Conservation (phyloP, 1,140 invertebrate species). For the Ceratina japonica region DNA sequence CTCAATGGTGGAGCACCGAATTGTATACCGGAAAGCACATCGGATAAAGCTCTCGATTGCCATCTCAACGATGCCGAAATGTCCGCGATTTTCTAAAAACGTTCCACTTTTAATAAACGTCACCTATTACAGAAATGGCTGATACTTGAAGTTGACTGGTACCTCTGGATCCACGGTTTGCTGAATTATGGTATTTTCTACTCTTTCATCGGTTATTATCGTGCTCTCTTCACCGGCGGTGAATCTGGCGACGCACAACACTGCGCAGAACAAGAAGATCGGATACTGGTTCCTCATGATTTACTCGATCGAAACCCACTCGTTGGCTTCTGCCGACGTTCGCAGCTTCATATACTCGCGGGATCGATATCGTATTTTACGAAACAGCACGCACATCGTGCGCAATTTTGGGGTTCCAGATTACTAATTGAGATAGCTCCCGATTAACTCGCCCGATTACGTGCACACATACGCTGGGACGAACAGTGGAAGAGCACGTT, state of each 20-base stretch:
- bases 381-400: constrained; percentile 56
- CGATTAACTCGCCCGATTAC: not conserved
- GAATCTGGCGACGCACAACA: not conserved
- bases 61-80: constrained; percentile 10
- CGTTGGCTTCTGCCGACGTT: not conserved
- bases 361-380: constrained; percentile 16
- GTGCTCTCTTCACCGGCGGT: not conserved
- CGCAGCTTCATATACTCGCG: constrained; percentile 48
- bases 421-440: constrained; percentile 21
- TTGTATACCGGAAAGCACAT: not conserved
- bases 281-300: constrained; percentile 33
- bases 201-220: too few relatives aligned
- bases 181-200: not conserved
- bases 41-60: not conserved
- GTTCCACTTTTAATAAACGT: not conserved
- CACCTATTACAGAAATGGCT: too few relatives aligned
- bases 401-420: constrained; percentile 43
- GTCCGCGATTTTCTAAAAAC: constrained; percentile 17
- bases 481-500: constrained; percentile 26
- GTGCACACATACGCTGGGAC: not conserved
- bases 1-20: not conserved
- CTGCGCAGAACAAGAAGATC: not conserved
- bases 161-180: not conserved
- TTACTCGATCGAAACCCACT: constrained; percentile 9
- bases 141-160: not conserved